phyloP scores from a whole-genome alignment of 92 coral and sea anemone genomes.

The Porites divaricata region DNA sequence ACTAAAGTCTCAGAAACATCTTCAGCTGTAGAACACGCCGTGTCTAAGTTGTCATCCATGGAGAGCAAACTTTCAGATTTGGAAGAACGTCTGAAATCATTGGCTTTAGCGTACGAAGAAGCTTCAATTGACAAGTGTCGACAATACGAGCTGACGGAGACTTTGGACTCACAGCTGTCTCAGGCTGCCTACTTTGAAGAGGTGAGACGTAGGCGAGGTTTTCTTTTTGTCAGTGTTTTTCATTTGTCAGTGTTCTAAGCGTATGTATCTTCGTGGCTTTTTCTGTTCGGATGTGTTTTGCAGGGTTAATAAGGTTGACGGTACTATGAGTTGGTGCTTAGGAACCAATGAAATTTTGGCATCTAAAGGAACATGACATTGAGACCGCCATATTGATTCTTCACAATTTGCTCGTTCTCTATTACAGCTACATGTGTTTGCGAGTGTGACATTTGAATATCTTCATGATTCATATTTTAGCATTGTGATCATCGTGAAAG shows the following conservation, averaged over 20 bases:
- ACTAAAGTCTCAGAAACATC: conserved; percentile 95
- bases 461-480: too few relatives aligned
- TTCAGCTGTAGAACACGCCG: conserved; percentile 85
- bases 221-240: not conserved
- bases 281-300: too few relatives aligned
- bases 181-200: conserved; percentile 98
- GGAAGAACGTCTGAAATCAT: conserved; percentile 86
- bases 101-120: conserved; percentile 91
- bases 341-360: too few relatives aligned
- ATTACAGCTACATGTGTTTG: too few relatives aligned
- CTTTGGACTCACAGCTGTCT: conserved; percentile 83
- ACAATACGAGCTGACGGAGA: conserved; percentile 89
- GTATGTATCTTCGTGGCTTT: not conserved
- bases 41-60: conserved; percentile 80
- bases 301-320: too few relatives aligned
- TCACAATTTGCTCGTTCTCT: too few relatives aligned
- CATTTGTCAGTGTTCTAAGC: not conserved
- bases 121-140: conserved; percentile 98
- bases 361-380: too few relatives aligned
- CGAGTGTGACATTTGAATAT: too few relatives aligned
- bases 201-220: conserved; percentile 48
- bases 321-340: too few relatives aligned
- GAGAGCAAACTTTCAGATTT: conserved; percentile 85
- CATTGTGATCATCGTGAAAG: too few relatives aligned
- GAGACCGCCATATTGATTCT: too few relatives aligned